A percentile compares a stretch with the other conserved stretches of the same genome.
Conservation (phyloP, 1,140 invertebrate species). For the Papilio aristodemus region DNA sequence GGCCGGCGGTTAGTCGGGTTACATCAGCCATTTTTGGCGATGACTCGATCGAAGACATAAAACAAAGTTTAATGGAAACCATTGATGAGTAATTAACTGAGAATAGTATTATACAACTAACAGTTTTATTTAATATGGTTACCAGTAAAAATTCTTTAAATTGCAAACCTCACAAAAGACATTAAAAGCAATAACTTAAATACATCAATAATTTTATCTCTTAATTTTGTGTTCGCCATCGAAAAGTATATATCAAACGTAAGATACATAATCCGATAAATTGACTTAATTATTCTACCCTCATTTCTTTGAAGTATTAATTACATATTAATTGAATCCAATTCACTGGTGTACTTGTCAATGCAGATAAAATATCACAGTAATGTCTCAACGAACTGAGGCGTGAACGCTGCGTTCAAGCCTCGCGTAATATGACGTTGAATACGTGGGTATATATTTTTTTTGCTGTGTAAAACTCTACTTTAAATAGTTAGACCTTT, state of each 20-base stretch:
- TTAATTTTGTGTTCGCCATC: not conserved
- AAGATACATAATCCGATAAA: not conserved
- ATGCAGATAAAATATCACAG: not conserved
- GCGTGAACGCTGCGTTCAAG: not conserved
- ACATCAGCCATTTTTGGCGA: conserved; percentile 10
- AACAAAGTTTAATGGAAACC: conserved; percentile 3
- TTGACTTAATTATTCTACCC: not conserved
- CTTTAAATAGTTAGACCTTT: too few relatives aligned
- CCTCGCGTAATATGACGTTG: too few relatives aligned
- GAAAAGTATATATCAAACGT: not conserved
- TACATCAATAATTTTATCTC: not conserved
- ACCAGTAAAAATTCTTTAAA: too few relatives aligned
- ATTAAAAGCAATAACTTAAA: not conserved
- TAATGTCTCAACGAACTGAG: conserved; percentile 1
- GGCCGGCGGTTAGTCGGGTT: not conserved
- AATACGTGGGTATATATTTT: too few relatives aligned
- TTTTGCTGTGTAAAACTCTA: too few relatives aligned
- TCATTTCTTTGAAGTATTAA: not conserved
- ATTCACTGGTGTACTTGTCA: not conserved
- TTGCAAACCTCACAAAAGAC: not conserved
- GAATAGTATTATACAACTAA: not conserved
- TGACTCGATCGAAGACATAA: not conserved
- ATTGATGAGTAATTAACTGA: conserved; percentile 2
- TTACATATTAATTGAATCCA: not conserved
- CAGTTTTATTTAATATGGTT: not conserved